Base-by-base conservation (phyloP, 2,888 invertebrate species). In the Junonia oenone region DNA sequence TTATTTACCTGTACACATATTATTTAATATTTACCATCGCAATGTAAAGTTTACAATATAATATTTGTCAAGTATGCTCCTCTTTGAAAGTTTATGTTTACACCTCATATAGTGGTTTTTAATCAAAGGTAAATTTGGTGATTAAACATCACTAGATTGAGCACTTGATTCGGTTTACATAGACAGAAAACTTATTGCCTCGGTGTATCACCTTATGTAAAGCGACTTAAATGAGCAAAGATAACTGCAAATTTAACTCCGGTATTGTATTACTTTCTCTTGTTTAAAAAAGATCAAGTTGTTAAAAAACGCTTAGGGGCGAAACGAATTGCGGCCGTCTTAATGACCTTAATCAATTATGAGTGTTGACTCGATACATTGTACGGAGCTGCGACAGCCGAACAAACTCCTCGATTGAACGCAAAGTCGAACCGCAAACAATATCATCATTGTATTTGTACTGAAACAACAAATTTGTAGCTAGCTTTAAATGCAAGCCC, bases 391-490 rank as follows among this genome's bases (percentile, higher is more conserved):
- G 72, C 69, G 66, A 31, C 74, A 73, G 72, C 78, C 82, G 76
- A 81, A 85, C 81, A 84, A 85, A 85, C 83, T 84, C 79, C 76
- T 86, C 85, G 79, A 89, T 88, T 81, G 82, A 82, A 83, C 83
- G 81, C 77, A 81, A 87, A 88, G 84, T 81, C 82, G 76, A 81
- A 87, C 81, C 73, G 80, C 88, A 89, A 89, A 90, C 88, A 89
- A 85, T 88, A 89, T 88, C 84, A 85, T 83, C 82, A 80, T 84
- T 81, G 79, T 88, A 87, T 89, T 89, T 89, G 88, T 87, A 82
- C 81, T 84, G 84, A 79, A 88, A 89, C 85, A 90, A 89, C 89
- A 89, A 88, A 88, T 88, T 87, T 89, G 88, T 87, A 87, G 86
- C 85, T 73, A 87, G 85, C 88, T 90, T 88, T 86, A 85, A 88